Evolutionary conservation across 2,113 vertebrate species (phyloP).

Genomic region (Camelus bactrianus): DNA sequence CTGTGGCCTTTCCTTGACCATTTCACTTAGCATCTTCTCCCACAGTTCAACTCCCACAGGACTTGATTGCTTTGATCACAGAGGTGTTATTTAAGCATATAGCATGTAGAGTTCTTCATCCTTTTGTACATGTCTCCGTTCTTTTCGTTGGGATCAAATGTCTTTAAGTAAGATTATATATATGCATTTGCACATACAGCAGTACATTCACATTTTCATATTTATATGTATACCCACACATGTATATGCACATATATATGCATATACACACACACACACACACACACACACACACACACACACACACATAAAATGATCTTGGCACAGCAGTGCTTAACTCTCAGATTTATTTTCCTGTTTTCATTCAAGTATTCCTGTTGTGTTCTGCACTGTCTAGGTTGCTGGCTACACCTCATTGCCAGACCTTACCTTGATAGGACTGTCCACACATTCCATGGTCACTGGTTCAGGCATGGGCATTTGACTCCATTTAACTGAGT

Average conservation of each 20-base stretch:
- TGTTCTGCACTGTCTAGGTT: background rate
- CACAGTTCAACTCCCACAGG: fast-evolving
- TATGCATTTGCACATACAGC: background rate
- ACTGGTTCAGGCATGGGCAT: background rate
- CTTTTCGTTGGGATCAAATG: background rate
- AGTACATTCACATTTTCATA: background rate
- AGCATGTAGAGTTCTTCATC: background rate
- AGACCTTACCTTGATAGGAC: background rate
- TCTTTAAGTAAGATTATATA: background rate
- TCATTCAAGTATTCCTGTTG: background rate
- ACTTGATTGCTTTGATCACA: background rate
- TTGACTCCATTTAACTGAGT: background rate
- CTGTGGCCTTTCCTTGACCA: fast-evolving
- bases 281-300: background rate
- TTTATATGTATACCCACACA: too few relatives aligned
- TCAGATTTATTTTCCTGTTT: background rate
- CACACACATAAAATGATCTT: background rate
- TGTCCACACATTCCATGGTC: background rate
- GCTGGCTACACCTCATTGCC: fast-evolving
- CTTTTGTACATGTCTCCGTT: background rate
- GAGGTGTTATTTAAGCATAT: background rate
- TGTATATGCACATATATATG: background rate
- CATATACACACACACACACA: fast-evolving
- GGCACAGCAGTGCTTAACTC: background rate
- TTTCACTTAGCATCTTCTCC: background rate